These are phyloP conservation scores for Lithophane ornitopus DNA, from an alignment of 2,888 invertebrate genomes.

Conservation along the genomic window DNA sequence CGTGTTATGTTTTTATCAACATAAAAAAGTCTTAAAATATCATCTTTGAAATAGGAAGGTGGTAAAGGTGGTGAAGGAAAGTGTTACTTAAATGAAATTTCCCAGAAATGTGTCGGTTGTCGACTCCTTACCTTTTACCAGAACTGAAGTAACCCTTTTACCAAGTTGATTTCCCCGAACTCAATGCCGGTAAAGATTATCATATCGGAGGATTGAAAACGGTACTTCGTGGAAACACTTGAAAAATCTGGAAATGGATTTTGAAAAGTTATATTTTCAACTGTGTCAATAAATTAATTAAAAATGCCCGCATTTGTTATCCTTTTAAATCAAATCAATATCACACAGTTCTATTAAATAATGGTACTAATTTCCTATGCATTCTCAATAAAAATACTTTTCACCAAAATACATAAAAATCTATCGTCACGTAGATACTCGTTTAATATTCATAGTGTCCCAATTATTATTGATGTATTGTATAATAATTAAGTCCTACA, in stretches of 20 bases:
- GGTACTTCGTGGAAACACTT: neutral
- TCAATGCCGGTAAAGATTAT: neutral
- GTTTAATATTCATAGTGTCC: constrained; percentile 44
- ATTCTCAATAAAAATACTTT: constrained; percentile 12
- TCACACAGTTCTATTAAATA: neutral
- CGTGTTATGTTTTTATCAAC: neutral
- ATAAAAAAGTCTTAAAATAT: neutral
- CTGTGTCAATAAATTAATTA: neutral
- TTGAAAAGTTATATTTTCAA: neutral
- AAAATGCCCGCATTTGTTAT: neutral
- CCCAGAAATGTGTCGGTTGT: neutral
- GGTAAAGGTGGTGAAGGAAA: too few relatives aligned
- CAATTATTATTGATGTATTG: constrained; percentile 50
- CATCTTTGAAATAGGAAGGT: neutral
- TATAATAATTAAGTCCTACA: constrained; percentile 67
- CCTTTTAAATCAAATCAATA: neutral
- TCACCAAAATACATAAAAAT: constrained; percentile 21
- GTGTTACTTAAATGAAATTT: neutral
- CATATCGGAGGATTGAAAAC: neutral
- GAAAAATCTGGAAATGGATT: neutral
- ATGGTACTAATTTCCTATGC: too few relatives aligned
- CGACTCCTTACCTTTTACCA: neutral
- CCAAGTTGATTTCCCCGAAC: neutral
- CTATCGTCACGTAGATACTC: constrained; percentile 25
- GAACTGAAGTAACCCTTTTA: neutral